Base-by-base conservation (phyloP, 2,113 vertebrate genomes). In the Cacatua alba region DNA sequence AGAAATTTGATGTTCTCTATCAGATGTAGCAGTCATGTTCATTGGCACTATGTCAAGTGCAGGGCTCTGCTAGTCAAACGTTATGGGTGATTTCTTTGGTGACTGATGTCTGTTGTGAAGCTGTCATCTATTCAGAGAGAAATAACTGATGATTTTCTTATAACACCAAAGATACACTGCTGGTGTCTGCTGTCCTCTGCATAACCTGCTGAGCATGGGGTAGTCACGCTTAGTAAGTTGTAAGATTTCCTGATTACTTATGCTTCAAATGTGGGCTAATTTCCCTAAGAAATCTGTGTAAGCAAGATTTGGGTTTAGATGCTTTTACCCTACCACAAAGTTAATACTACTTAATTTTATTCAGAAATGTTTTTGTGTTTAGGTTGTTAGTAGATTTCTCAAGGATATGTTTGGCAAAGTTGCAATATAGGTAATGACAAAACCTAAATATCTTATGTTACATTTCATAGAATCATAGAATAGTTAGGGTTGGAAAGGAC, bases 251-350 rank as follows among this genome's bases (percentile, higher is more conserved):
- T 68, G 31, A 75, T 64, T 96, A 89, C 55, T 95, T 83, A 78
- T 55, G 71, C 91, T 94, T 97, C 90, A 86, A 55, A 94, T 65
- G 51, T 95, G 31, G 82, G 71, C 81, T 93, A 53, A 72, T 95
- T 93, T 94, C 68, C 64, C 31, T n/a, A 19, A 89, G 63, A 91
- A 96, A 87, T 92, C 71, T 76, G 7, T 43, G 55, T 48, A 60
- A 69, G 71, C 33, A 94, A 41, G 63, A 76, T 74, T 94, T n/a
- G 35, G 31, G 17, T 72, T 82, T 94, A 88, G 81, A 79, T 70
- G 67, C n/a, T 57, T 87, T 74, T 90, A 71, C 49, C 15, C 15
- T 65, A 10, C 39, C 4, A 7, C 74, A 17, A 53, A 71, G 23
- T 91, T 76, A 69, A 64, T 9, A 2, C 9, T 69, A 5, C 33